Evolutionary conservation across 2,797 vertebrate genomes (phyloP).

Genomic region (Botia kubotai): DNA sequence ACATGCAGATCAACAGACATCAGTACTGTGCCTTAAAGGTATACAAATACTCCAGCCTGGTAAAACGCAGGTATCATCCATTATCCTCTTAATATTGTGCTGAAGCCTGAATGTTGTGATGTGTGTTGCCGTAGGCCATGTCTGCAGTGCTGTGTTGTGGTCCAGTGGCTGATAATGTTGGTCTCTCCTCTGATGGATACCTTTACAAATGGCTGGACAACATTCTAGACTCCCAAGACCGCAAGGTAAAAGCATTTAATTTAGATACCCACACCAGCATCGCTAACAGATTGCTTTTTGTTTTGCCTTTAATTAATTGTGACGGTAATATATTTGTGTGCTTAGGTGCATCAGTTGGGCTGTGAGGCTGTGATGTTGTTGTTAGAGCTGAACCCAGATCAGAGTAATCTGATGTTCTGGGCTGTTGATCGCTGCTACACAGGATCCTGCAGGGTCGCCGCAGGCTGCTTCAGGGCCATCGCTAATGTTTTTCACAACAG

Average conservation of each 20-base stretch:
- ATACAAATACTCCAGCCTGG: conserved; percentile 42
- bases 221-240: conserved; percentile 98
- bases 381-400: conserved; percentile 96
- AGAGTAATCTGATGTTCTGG: conserved; percentile 99
- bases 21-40: conserved; percentile 99
- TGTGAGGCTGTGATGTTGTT: conserved; percentile 96
- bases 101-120: conserved; percentile 3
- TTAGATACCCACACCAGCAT: not conserved
- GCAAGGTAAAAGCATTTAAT: conserved; percentile 82
- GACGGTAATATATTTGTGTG: not conserved
- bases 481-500: conserved; percentile 98
- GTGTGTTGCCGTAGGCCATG: conserved; percentile 85
- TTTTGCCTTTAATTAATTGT: not conserved
- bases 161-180: conserved; percentile 97
- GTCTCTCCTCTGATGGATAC: conserved; percentile 97
- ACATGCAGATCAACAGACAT: conserved; percentile 98
- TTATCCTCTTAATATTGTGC: not conserved
- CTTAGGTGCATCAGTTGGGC: conserved; percentile 95
- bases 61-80: not conserved
- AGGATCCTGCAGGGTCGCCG: conserved; percentile 90
- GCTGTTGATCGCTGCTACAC: conserved; percentile 98
- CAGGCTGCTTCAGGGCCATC: conserved; percentile 97
- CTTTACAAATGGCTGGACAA: conserved; percentile 99
- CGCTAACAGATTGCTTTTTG: not conserved
- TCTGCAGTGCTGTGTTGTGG: conserved; percentile 98